These are phyloP conservation scores for Acanthosepion pharaonis DNA, from an alignment of 2,888 invertebrate species.

Conservation along the genomic window DNA sequence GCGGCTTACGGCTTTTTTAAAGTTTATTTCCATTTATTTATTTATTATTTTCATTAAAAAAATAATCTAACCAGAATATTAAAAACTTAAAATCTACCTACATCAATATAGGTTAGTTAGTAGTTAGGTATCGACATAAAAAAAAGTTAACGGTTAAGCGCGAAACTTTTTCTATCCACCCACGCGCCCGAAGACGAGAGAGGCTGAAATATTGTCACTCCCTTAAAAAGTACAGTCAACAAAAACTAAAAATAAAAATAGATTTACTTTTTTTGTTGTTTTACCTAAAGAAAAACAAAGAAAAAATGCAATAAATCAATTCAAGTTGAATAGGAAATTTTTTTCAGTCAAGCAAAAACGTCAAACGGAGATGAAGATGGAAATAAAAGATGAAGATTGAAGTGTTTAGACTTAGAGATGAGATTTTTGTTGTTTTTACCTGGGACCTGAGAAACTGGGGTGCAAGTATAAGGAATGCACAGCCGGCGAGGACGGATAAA, in stretches of 20 bases:
- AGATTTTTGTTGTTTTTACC: not conserved
- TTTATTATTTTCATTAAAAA: too few species aligned
- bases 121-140: not conserved
- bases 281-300: not conserved
- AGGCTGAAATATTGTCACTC: not conserved
- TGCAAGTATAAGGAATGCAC: not conserved
- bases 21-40: too few species aligned
- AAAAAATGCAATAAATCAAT: not conserved
- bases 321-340: too few species aligned
- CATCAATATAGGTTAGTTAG: too few species aligned
- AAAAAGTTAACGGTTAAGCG: not conserved
- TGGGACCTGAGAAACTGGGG: not conserved
- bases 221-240: too few species aligned
- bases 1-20: too few species aligned
- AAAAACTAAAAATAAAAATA: not conserved
- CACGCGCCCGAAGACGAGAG: not conserved
- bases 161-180: not conserved
- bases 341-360: too few species aligned
- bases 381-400: not conserved
- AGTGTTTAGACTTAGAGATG: not conserved
- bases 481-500: not conserved
- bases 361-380: not conserved
- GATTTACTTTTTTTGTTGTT: not conserved
- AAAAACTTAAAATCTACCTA: too few species aligned
- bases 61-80: too few species aligned